phyloP scores from a whole-genome alignment of 2,797 vertebrate genomes.

The Limosa lapponica region DNA sequence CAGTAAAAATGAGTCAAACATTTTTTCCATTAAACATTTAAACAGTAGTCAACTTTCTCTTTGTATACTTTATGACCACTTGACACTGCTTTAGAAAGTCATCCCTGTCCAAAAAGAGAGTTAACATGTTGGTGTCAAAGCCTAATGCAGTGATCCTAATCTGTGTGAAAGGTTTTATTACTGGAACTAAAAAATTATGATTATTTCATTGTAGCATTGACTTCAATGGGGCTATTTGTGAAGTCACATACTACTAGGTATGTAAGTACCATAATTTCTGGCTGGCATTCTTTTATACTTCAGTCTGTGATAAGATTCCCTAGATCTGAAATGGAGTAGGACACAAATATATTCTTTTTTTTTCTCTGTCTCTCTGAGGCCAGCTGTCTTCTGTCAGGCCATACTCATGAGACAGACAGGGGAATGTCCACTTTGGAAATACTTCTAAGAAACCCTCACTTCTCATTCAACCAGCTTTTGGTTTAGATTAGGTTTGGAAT shows the following conservation, averaged over 20 bases:
- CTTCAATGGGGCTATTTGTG: not conserved
- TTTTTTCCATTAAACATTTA: not conserved
- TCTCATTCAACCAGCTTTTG: not conserved
- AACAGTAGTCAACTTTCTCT: not conserved
- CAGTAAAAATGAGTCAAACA: not conserved
- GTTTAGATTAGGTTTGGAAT: conserved; percentile 37
- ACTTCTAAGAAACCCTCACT: conserved; percentile 20
- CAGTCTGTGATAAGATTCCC: not conserved
- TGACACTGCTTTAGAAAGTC: not conserved
- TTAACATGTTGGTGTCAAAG: not conserved
- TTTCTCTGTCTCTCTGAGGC: not conserved
- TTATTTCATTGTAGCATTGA: not conserved
- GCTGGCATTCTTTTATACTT: not conserved
- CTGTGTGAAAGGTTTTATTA: not conserved
- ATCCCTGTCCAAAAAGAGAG: not conserved
- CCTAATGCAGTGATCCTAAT: not conserved
- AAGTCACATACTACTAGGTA: not conserved
- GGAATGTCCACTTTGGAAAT: conserved; percentile 37
- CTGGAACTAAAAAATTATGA: not conserved
- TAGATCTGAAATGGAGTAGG: not conserved
- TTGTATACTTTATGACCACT: not conserved
- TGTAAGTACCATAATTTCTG: not conserved
- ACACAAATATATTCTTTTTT: not conserved
- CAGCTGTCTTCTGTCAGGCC: not conserved
- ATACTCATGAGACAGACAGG: not conserved